Evolutionary conservation across 2,113 vertebrate genomes (phyloP), one percentile per base, ranked within the genome.

Genomic region (Boleophthalmus pectinirostris): DNA sequence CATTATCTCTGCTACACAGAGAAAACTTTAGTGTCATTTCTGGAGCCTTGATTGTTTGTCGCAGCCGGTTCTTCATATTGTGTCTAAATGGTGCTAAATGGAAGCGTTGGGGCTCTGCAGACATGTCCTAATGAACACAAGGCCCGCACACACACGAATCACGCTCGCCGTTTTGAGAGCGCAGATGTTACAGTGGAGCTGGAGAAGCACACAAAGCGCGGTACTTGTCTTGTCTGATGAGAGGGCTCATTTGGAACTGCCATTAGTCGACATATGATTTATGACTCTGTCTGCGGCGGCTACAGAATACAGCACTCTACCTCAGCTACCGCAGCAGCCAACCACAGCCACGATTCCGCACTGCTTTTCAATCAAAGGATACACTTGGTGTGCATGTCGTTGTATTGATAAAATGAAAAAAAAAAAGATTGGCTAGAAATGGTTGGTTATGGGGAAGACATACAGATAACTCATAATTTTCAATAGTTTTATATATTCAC

Each of bases 211-310:
- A 88, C 83, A 91, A 88, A 91, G 90, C 82, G 89, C 85, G 90
- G 83, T 89, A 87, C 90, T 92, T 91, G 92, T 93, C 91, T 93
- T 70, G 82, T 90, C 88, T 92, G 91, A 92, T 93, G 90, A 93
- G 90, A 87, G 74, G 72, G 77, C 92, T 92, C 90, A 80, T 92
- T 91, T 92, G 88, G 90, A 93, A 79, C 80, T 87, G 90, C 85
- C 91, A 90, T 92, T 89, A 89, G 85, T 70, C 72, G 85, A 88
- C 85, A 12, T 87, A 86, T 91, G 90, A 93, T 91, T 90, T 91
- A 89, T 89, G 77, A 76, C 80, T 81, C 70, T 82, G 84, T 83
- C 86, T 88, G 78, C 74, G 2, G 69, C 80, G 70, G 65, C 75
- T 81, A 58, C 83, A 74, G 78, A 78, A 87, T 78, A 66, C 75